Evolutionary conservation across 2,113 vertebrate genomes (phyloP), one percentile per base, ranked within the genome.

Genomic region (Equus quagga): DNA sequence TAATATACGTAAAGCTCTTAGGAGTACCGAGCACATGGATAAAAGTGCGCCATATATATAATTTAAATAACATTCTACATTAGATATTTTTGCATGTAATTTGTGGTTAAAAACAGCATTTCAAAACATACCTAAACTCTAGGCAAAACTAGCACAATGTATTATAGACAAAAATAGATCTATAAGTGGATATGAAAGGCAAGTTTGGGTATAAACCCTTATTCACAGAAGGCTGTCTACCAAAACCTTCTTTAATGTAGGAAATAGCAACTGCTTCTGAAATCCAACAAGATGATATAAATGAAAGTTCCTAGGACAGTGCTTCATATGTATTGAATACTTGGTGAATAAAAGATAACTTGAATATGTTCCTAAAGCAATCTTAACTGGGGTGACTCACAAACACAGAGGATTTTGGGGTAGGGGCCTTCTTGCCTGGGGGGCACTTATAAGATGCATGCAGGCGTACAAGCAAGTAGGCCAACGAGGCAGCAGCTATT

Each of bases 81-180:
- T 51, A 72, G 18, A 64, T 41, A 8, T 28, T 94, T 87, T 62
- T 72, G 4, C 8, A 8, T 49, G 13, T 54, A 51, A 41, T 33
- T 69, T 80, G 10, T 72, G 81, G 19, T 72, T 33, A 62, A 49
- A 93, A 85, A 69, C 12, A 70, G 5, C 60, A 87, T 79, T 87
- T 80, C 51, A 94, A 79, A 73, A 24, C 18, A 81, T 94, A 81
- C 41, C 54, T 89, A 89, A 79, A 89, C 24, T 81, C 23, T 73
- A 65, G 44, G 67, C 14, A 73, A 73, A 89, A 64, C 33, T 75
- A n/a, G n/a, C 76, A 89, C 44, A 64, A 41, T 82, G 9, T 94
- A 26, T 54, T 94, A 12, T 41, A 73, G 13, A n/a, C 79, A 82
- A 73, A 75, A 51, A 89, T 73, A 94, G 56, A 65, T 75, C 33